Evolutionary conservation across 2,888 invertebrate species (phyloP).

Genomic region (Ypsolopha sequella): DNA sequence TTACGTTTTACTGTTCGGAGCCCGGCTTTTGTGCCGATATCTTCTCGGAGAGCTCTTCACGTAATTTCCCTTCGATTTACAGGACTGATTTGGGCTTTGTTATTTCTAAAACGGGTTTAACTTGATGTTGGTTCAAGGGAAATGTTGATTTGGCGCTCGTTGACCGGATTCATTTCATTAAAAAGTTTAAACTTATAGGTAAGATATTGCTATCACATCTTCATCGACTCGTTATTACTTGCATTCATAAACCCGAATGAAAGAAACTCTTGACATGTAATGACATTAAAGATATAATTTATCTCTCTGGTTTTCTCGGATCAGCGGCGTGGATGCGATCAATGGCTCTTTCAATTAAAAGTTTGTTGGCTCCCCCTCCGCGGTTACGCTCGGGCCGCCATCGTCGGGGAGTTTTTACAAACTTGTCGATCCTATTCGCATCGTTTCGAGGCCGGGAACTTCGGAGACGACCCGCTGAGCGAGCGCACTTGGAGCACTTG

Average conservation of each 20-base stretch:
- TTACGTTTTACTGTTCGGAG: conserved; percentile 1
- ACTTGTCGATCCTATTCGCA: too few species aligned
- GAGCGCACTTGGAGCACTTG: too few species aligned
- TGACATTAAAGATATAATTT: conserved; percentile 2
- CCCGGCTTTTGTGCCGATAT: conserved; percentile 1
- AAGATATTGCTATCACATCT: too few species aligned
- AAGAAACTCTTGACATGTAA: neutral
- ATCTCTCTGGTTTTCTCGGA: conserved; percentile 3
- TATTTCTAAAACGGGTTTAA: neutral
- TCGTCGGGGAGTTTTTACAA: conserved; percentile 4
- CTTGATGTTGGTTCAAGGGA: too few species aligned
- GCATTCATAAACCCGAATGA: too few species aligned
- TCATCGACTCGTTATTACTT: too few species aligned
- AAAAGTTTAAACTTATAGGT: too few species aligned
- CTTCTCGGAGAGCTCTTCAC: neutral
- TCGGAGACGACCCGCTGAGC: neutral
- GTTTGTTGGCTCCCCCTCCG: conserved; percentile 29
- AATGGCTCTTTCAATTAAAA: conserved; percentile 56
- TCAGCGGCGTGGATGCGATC: conserved; percentile 22
- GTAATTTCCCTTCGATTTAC: conserved; percentile 1
- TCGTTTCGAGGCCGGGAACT: conserved; percentile 2
- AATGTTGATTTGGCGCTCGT: too few species aligned
- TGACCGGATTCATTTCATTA: too few species aligned
- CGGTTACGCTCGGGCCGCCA: conserved; percentile 1
- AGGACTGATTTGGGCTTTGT: neutral